A percentile compares a stretch with the other conserved stretches of the same genome.
phyloP scores from a whole-genome alignment of 2,113 vertebrate genomes.

The Myiozetetes cayanensis region DNA sequence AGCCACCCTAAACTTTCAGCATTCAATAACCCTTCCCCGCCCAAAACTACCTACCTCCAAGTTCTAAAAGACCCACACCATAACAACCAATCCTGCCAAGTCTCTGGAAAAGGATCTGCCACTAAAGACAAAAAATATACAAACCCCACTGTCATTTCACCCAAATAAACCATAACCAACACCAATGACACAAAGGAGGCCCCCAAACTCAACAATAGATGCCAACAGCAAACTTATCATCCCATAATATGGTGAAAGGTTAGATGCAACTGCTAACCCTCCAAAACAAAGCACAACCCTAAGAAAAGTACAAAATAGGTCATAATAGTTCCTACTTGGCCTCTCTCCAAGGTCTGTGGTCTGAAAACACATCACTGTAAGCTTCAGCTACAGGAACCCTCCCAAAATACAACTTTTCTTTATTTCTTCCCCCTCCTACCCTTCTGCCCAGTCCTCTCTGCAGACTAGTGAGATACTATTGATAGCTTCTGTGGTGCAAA shows the following conservation, averaged over 20 bases:
- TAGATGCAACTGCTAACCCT: neutral
- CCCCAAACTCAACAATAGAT: neutral
- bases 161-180: neutral
- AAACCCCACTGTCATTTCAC: neutral
- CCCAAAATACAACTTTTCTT: neutral
- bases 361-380: rapidly evolving
- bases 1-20: neutral
- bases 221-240: neutral
- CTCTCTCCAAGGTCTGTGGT: neutral
- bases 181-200: neutral
- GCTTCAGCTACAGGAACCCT: neutral
- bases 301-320: neutral
- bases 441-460: neutral
- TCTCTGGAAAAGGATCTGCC: neutral
- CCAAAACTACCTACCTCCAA: neutral
- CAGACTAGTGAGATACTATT: neutral
- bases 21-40: neutral
- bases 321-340: neutral
- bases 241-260: neutral
- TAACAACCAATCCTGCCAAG: neutral
- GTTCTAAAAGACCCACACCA: neutral
- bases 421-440: neutral
- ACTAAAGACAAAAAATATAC: neutral
- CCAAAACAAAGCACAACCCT: neutral
- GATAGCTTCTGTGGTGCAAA: neutral